A percentile compares a stretch with the other conserved stretches of the same genome.
Conservation (phyloP, 2,797 vertebrate species). For the Anguilla marmorata region DNA sequence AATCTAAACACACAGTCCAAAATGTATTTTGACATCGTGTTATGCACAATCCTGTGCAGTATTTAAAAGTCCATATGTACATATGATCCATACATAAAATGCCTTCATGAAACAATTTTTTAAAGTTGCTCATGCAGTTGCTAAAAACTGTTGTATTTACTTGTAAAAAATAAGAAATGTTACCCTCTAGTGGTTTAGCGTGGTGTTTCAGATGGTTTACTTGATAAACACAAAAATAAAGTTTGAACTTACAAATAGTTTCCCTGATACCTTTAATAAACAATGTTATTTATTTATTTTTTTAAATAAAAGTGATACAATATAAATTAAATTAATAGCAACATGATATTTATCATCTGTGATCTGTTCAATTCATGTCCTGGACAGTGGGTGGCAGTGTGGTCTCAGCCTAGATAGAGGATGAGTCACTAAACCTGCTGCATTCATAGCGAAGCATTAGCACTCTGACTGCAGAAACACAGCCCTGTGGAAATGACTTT, state of each 20-base stretch:
- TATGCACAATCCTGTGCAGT: too few relatives aligned
- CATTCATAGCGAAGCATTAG: not conserved
- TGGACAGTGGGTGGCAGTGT: conserved; percentile 9
- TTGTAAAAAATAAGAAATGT: not conserved
- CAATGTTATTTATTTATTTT: too few relatives aligned
- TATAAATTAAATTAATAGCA: not conserved
- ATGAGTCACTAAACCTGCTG: not conserved
- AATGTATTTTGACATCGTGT: too few relatives aligned
- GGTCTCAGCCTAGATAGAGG: not conserved
- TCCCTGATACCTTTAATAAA: not conserved
- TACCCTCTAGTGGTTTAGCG: not conserved
- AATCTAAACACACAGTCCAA: too few relatives aligned
- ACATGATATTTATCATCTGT: not conserved
- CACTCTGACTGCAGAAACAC: not conserved
- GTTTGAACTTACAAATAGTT: not conserved
- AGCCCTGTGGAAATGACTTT: not conserved
- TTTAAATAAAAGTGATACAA: not conserved
- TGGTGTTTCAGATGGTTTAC: not conserved
- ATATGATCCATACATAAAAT: too few relatives aligned
- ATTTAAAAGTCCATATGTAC: too few relatives aligned
- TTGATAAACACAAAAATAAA: not conserved
- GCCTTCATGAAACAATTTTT: too few relatives aligned
- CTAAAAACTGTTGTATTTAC: too few relatives aligned
- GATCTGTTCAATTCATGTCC: not conserved
- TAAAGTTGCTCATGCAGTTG: too few relatives aligned